phyloP scores from a whole-genome alignment of 1,140 invertebrate species.

The Ctenoplectra terminalis region DNA sequence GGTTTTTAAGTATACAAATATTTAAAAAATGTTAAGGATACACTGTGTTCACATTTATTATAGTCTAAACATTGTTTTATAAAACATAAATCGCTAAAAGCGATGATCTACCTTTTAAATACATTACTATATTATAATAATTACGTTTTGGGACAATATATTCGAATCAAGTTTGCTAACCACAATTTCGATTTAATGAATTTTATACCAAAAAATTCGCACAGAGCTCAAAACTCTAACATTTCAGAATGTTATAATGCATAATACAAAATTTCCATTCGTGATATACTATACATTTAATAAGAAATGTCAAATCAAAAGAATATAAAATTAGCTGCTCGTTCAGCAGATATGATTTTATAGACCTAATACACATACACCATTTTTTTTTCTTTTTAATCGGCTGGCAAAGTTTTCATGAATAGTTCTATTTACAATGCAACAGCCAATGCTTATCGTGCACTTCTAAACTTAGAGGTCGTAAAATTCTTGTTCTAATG shows the following conservation, averaged over 20 bases:
- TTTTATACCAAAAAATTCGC: constrained; percentile 34
- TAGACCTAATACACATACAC: constrained; percentile 25
- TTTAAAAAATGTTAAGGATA: constrained; percentile 64
- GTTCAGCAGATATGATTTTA: constrained; percentile 13
- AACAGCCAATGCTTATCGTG: constrained; percentile 30
- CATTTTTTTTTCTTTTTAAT: background rate
- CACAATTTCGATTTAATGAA: constrained; percentile 35
- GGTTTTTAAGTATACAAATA: constrained; percentile 41
- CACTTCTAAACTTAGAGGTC: constrained; percentile 48
- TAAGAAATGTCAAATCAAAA: constrained; percentile 42
- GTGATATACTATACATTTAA: constrained; percentile 42
- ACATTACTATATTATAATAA: constrained; percentile 44
- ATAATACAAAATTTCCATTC: constrained; percentile 25
- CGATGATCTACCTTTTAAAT: constrained; percentile 64
- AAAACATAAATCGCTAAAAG: constrained; percentile 71
- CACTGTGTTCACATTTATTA: constrained; percentile 68
- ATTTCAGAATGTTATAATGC: constrained; percentile 22
- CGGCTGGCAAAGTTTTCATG: constrained; percentile 50
- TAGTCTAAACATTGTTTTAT: constrained; percentile 67
- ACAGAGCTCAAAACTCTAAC: background rate
- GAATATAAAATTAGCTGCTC: constrained; percentile 44
- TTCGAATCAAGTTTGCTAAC: constrained; percentile 27
- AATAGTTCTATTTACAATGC: constrained; percentile 56
- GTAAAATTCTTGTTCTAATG: constrained; percentile 41
- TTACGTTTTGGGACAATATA: constrained; percentile 11